Evolutionary conservation across 2,888 invertebrate genomes (phyloP), one percentile per base, ranked within the genome.

Genomic region (Eurytoma californica): DNA sequence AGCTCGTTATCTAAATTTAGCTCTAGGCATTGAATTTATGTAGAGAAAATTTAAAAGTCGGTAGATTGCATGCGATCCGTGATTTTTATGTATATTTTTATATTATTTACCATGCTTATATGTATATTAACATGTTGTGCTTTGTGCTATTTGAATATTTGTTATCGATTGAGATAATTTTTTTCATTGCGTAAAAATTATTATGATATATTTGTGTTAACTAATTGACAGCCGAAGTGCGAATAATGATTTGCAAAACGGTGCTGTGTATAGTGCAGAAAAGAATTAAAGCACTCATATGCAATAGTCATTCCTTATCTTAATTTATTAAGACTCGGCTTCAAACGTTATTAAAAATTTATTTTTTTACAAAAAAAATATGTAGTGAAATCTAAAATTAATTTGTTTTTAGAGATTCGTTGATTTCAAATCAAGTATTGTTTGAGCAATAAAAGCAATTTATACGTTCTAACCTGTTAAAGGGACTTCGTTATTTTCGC

Each of bases 61-160:
- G 88, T 88, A 89, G 90, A 90, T 90, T 88, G 83, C 89, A 89
- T 89, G 89, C 89, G 84, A 84, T 87, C 87, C 86, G 86, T 47
- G 24, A 39, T 14, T 16, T 49, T 12, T 49, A 47, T n/a, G n/a
- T 30, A 58, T 7, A n/a, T 14, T 51, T 60, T 66, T 18, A 58
- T 58, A 28, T 47, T 14, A 53, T 73, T 30, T 2, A 53, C 20
- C 67, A 74, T 66, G 68, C 69, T 61, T 28, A 20, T 57, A 24
- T 39, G n/a, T 16, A 9, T 39, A 39, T 39, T 39, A 39, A 39
- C 9, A 39, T 9, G 9, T 39, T 39, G 39, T 39, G 39, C 9
- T 39, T 39, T 39, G 75, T 67, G 72, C 65, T 24, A 13, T 65
- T 53, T 53, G 39, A 53, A 30, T 20, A 55, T 55, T 65, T 55